These are phyloP conservation scores for Elephantulus edwardii DNA, from an alignment of 2,113 vertebrate species.

Conservation along the genomic window DNA sequence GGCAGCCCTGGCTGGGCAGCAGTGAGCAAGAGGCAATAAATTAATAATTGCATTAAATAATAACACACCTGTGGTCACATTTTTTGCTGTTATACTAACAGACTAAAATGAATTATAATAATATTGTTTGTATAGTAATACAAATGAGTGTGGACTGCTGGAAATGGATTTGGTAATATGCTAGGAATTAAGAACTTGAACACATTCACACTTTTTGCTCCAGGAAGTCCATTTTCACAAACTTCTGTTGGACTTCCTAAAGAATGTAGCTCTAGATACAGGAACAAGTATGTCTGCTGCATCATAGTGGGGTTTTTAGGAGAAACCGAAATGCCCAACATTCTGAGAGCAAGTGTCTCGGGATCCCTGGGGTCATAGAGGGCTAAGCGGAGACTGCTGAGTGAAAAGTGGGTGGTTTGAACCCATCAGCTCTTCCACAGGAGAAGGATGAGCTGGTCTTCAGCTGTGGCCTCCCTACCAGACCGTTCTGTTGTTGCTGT, in stretches of 20 bases:
- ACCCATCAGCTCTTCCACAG: too few species aligned
- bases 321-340: neutral
- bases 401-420: too few species aligned
- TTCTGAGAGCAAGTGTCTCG: neutral
- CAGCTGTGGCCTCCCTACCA: too few species aligned
- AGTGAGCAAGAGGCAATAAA: neutral
- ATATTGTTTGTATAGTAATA: neutral
- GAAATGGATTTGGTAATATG: neutral
- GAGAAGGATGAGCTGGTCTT: too few species aligned
- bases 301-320: neutral
- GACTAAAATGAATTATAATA: conserved; percentile 7
- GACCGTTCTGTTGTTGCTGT: too few species aligned
- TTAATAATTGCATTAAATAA: neutral
- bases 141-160: neutral
- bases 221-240: neutral
- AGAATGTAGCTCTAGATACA: neutral
- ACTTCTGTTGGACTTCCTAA: neutral
- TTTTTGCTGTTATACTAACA: neutral
- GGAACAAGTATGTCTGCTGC: neutral
- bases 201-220: neutral
- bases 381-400: too few species aligned
- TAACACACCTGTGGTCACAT: neutral
- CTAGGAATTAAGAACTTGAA: neutral
- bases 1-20: too few species aligned
- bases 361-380: too few species aligned